These are phyloP conservation scores for Pedetes capensis DNA, from an alignment of 2,113 vertebrate genomes.

Conservation along the genomic window DNA sequence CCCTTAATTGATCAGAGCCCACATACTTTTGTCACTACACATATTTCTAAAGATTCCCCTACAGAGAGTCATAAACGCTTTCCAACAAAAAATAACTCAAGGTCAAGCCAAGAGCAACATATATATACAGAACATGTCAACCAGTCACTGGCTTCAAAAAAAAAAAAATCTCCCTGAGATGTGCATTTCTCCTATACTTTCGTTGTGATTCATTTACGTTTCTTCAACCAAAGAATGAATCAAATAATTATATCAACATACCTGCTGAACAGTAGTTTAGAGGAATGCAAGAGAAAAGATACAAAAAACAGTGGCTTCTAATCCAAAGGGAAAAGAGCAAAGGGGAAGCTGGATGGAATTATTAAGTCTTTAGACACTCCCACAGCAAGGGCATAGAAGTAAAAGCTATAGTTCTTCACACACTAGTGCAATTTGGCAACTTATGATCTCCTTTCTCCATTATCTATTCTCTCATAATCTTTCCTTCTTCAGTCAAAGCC, in stretches of 20 bases:
- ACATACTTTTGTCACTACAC: neutral
- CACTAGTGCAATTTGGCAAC: neutral
- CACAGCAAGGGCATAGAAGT: neutral
- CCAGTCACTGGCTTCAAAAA: neutral
- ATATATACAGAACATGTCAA: neutral
- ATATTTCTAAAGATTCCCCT: neutral
- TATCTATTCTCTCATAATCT: neutral
- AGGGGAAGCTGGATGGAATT: neutral
- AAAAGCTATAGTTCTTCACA: neutral
- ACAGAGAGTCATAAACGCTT: neutral
- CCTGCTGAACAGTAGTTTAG: neutral
- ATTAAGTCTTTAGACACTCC: neutral
- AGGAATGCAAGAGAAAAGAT: neutral
- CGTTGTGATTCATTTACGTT: neutral
- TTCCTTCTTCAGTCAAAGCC: neutral
- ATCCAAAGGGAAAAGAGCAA: neutral
- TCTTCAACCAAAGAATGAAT: neutral
- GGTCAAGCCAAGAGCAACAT: neutral
- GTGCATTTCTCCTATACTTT: neutral
- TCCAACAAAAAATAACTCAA: neutral
- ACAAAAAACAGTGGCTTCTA: neutral
- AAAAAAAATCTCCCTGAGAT: neutral
- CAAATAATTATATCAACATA: neutral
- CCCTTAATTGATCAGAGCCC: neutral
- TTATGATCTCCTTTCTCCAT: neutral